Conservation (phyloP, 2,797 vertebrate genomes). For the Pachyuromys duprasi region DNA sequence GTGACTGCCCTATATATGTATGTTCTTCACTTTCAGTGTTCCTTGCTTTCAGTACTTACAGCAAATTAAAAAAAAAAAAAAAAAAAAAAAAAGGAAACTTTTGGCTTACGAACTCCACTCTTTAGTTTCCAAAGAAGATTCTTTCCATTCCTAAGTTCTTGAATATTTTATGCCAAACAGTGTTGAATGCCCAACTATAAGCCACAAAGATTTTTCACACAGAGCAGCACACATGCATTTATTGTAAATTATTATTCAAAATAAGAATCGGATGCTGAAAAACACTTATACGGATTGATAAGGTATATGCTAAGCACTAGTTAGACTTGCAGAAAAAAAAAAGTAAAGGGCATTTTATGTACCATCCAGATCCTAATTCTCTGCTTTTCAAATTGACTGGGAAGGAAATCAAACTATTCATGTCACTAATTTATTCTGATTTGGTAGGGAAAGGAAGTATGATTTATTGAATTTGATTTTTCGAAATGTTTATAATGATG, state of each 20-base stretch:
- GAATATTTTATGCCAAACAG: background rate
- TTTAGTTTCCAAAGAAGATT: background rate
- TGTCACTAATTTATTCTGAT: constrained; percentile 46
- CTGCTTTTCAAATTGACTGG: constrained; percentile 33
- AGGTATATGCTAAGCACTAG: background rate
- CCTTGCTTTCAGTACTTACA: background rate
- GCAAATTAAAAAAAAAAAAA: background rate
- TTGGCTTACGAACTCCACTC: background rate
- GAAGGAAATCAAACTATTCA: constrained; percentile 54
- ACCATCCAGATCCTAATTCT: background rate
- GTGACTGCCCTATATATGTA: rapidly evolving
- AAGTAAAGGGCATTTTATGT: background rate
- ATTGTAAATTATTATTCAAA: background rate
- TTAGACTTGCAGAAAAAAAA: constrained; percentile 7
- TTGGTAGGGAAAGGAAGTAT: constrained; percentile 41
- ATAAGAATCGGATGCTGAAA: background rate
- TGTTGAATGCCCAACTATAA: background rate
- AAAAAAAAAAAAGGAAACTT: background rate
- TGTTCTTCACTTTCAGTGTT: background rate
- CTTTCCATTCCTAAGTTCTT: background rate
- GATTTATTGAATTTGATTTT: constrained; percentile 61
- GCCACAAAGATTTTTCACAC: background rate
- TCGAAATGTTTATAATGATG: constrained; percentile 47
- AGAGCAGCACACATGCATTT: background rate
- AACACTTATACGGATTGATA: background rate